Evolutionary conservation across 2,113 vertebrate species (phyloP).

Genomic region (Jacana jacana): DNA sequence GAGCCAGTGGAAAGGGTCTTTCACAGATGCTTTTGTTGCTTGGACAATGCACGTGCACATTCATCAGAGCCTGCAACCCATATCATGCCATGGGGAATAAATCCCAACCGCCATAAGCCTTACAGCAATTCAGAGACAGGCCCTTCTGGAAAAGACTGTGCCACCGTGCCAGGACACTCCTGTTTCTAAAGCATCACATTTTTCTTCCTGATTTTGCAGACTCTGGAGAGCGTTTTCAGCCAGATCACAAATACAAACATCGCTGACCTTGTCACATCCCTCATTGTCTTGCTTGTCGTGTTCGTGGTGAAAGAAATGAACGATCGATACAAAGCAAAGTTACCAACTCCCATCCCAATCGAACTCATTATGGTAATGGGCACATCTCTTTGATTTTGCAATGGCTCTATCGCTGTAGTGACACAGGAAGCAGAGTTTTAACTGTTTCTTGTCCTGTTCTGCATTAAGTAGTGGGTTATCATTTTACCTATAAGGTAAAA

Average conservation of each 20-base stretch:
- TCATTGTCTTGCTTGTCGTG: conserved; percentile 84
- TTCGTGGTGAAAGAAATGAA: conserved; percentile 91
- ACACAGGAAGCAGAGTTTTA: not conserved
- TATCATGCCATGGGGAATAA: not conserved
- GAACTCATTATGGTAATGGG: conserved; percentile 90
- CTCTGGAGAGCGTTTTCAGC: conserved; percentile 79
- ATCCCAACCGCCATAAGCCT: not conserved
- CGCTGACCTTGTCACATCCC: conserved; percentile 87
- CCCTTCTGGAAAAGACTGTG: not conserved
- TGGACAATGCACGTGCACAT: not conserved
- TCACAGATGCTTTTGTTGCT: not conserved
- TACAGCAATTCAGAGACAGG: not conserved
- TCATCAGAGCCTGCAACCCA: not conserved
- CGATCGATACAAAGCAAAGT: conserved; percentile 86
- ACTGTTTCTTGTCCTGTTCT: not conserved
- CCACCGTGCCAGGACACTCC: not conserved
- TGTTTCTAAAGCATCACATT: not conserved
- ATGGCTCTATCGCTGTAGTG: not conserved
- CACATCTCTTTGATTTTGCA: not conserved
- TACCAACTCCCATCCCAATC: conserved; percentile 91
- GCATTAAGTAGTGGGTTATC: not conserved
- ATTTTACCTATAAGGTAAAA: not conserved
- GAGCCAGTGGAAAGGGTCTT: not conserved
- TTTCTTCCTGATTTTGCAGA: conserved; percentile 72
- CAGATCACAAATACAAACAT: conserved; percentile 86